Evolutionary conservation across 2,113 vertebrate genomes (phyloP).

Genomic region (Dicerorhinus sumatrensis): DNA sequence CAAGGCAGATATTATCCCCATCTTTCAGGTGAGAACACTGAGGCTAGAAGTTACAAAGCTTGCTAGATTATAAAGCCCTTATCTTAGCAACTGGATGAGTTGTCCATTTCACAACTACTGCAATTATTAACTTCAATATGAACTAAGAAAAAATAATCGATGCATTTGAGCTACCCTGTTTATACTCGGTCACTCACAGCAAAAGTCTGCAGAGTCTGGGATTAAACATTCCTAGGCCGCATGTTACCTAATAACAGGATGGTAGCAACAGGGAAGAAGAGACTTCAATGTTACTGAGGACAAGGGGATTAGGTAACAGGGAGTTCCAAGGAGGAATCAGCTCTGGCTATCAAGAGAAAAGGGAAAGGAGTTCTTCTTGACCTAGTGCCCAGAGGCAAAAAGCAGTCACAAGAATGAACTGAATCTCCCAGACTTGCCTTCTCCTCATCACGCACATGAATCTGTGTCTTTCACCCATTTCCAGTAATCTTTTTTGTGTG

Average conservation of each 20-base stretch:
- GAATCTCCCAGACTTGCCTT: not conserved
- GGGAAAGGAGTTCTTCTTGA: constrained; percentile 1
- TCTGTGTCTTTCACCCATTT: not conserved
- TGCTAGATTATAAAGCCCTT: constrained; percentile 1
- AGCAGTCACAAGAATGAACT: not conserved
- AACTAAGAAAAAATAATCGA: not conserved
- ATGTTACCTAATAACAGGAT: constrained; percentile 14
- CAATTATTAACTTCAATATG: constrained; percentile 39
- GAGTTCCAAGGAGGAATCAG: not conserved
- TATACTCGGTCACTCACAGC: not conserved
- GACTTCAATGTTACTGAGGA: not conserved
- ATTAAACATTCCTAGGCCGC: not conserved
- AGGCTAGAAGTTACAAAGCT: not conserved
- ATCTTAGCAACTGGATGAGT: not conserved
- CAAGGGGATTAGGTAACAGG: not conserved
- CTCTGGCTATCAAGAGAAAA: not conserved
- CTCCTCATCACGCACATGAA: not conserved
- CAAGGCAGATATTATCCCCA: not conserved
- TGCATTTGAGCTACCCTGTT: not conserved
- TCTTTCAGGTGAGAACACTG: constrained; percentile 14
- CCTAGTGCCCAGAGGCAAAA: not conserved
- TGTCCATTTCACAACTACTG: not conserved
- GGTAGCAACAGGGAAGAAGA: not conserved
- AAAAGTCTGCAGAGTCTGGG: not conserved
- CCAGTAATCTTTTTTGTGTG: not conserved